These are phyloP conservation scores for Venustaconcha ellipsiformis DNA, from an alignment of 1,140 invertebrate species.

Conservation along the genomic window DNA sequence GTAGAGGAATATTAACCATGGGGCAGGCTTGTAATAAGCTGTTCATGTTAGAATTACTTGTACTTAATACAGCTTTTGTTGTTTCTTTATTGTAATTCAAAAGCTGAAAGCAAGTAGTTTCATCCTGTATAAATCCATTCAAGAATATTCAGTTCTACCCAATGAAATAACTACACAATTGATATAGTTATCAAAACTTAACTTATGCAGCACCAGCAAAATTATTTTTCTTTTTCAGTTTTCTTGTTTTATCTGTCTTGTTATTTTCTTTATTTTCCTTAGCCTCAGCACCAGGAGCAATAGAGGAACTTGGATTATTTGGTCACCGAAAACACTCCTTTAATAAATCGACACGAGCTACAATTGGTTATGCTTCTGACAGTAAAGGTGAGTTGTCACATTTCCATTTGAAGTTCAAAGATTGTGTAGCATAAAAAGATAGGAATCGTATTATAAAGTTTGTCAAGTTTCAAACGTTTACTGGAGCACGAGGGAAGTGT, in stretches of 20 bases:
- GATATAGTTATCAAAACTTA: neutral
- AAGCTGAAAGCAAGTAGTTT: neutral
- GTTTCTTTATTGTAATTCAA: neutral
- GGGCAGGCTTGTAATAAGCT: too few relatives aligned
- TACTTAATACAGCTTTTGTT: too few relatives aligned
- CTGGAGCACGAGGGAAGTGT: too few relatives aligned
- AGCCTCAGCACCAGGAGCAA: constrained; percentile 76
- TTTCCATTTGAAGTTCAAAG: neutral
- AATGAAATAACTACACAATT: neutral
- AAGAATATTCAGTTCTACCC: neutral
- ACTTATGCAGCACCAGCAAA: too few relatives aligned
- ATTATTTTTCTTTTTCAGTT: neutral
- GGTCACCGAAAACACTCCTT: constrained; percentile 80
- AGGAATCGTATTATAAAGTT: too few relatives aligned
- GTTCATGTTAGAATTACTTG: too few relatives aligned
- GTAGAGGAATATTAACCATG: too few relatives aligned
- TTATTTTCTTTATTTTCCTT: constrained; percentile 23
- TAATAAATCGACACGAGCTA: constrained; percentile 80
- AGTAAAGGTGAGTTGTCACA: constrained; percentile 43
- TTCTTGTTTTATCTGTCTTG: neutral
- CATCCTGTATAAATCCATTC: neutral
- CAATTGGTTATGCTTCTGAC: constrained; percentile 46
- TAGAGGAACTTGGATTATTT: constrained; percentile 79
- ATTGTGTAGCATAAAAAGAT: too few relatives aligned
- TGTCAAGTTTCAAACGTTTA: too few relatives aligned